A percentile compares a stretch with the other conserved stretches of the same genome.
phyloP scores from a whole-genome alignment of 2,888 invertebrate species.

The Euzophera pinguis region DNA sequence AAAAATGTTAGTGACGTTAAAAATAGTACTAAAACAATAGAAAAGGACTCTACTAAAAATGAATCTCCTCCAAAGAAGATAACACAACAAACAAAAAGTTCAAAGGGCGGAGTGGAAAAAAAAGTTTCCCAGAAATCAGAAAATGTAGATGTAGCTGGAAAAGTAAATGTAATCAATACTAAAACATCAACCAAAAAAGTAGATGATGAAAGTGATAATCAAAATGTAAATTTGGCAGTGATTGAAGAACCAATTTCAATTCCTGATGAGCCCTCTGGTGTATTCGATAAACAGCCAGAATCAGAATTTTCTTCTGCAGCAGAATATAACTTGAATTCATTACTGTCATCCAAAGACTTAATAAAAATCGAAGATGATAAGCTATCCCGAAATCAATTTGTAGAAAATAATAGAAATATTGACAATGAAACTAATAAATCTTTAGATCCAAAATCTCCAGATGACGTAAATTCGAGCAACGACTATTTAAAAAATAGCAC shows the following conservation, averaged over 20 bases:
- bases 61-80: conserved; percentile 42
- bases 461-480: neutral
- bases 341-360: conserved; percentile 37
- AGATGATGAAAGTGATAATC: neutral
- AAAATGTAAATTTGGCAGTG: neutral
- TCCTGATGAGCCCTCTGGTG: neutral
- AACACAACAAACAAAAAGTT: conserved; percentile 51
- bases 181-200: neutral
- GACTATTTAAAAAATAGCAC: conserved; percentile 4
- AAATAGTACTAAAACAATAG: conserved; percentile 41
- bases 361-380: conserved; percentile 30
- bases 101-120: conserved; percentile 30
- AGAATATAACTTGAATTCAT: conserved; percentile 33
- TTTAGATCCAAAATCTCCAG: neutral
- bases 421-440: conserved; percentile 6
- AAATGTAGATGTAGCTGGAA: conserved; percentile 18
- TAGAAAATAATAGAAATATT: conserved; percentile 20
- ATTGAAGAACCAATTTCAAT: neutral
- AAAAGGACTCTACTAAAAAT: conserved; percentile 41
- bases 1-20: conserved; percentile 43
- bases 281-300: neutral
- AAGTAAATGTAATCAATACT: neutral
- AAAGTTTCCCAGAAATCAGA: conserved; percentile 5
- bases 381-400: conserved; percentile 21
- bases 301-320: conserved; percentile 33